A percentile compares a stretch with the other conserved stretches of the same genome.
phyloP scores from a whole-genome alignment of 92 coral and sea anemone species.

The Virgularia gustaviana region DNA sequence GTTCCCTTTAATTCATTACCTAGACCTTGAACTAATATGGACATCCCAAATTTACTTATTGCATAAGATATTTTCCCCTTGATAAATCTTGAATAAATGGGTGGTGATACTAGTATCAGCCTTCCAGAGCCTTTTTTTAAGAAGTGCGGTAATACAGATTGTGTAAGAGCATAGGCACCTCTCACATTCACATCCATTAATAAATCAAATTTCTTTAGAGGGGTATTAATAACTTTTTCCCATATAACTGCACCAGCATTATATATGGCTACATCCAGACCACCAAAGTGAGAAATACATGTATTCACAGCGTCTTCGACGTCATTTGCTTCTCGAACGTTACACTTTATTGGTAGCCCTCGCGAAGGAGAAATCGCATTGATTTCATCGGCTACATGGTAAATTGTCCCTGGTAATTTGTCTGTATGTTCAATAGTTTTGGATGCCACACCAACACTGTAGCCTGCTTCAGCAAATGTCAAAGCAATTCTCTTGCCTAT shows the following conservation, averaged over 20 bases:
- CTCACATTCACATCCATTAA: conserved; percentile 16
- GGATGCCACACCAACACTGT: conserved; percentile 20
- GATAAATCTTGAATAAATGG: conserved; percentile 23
- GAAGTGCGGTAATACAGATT: conserved; percentile 22
- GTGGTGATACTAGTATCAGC: conserved; percentile 18
- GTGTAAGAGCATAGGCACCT: conserved; percentile 14
- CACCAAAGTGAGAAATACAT: conserved; percentile 21
- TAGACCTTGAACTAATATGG: conserved; percentile 27
- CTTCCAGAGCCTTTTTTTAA: background rate
- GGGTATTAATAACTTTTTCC: conserved; percentile 14
- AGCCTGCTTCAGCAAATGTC: conserved; percentile 22
- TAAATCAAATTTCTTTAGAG: conserved; percentile 18
- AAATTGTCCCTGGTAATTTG: conserved; percentile 31
- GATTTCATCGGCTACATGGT: background rate
- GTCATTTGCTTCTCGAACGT: conserved; percentile 9
- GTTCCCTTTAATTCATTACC: conserved; percentile 19
- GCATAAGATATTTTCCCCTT: conserved; percentile 27
- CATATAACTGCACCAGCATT: conserved; percentile 24
- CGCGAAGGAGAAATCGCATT: background rate
- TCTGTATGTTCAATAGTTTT: conserved; percentile 14
- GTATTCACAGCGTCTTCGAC: conserved; percentile 17
- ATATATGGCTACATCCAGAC: conserved; percentile 16
- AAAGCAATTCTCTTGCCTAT: conserved; percentile 16
- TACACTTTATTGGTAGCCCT: conserved; percentile 18
- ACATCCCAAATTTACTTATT: conserved; percentile 22